Evolutionary conservation across 2,797 vertebrate species (phyloP).

Genomic region (Simalia tracyae): DNA sequence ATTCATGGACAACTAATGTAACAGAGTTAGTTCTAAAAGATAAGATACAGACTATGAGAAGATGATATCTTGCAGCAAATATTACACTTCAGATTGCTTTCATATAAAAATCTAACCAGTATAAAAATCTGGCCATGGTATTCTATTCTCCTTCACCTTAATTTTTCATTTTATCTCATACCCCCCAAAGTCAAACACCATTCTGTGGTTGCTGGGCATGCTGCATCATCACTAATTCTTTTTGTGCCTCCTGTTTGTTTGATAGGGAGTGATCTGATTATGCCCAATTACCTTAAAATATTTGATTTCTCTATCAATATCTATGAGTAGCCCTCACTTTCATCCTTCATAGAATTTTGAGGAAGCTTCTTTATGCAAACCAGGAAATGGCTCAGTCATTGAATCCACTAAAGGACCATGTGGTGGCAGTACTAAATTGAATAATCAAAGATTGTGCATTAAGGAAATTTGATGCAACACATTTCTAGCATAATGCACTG

Average conservation of each 20-base stretch:
- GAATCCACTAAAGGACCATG: slow-evolving; percentile 59
- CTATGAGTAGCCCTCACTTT: background rate
- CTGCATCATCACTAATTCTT: background rate
- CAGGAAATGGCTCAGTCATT: background rate
- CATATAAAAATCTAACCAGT: background rate
- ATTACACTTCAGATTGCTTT: background rate
- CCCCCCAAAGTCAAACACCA: background rate
- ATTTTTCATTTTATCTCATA: background rate
- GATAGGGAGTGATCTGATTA: background rate
- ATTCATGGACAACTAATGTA: background rate
- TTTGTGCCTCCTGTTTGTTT: background rate
- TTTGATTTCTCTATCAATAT: background rate
- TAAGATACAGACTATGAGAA: background rate
- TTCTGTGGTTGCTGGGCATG: background rate
- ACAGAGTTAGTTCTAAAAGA: background rate
- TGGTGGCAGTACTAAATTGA: slow-evolving; percentile 59
- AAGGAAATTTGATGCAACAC: background rate
- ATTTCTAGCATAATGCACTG: slow-evolving; percentile 15
- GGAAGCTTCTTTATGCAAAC: background rate
- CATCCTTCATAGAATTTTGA: background rate
- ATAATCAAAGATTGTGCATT: background rate
- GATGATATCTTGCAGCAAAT: background rate
- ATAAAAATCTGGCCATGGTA: background rate
- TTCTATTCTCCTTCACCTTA: background rate
- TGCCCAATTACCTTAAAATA: background rate